Evolutionary conservation across 2,113 vertebrate genomes (phyloP).

Genomic region (Cyanoliseus patagonus): DNA sequence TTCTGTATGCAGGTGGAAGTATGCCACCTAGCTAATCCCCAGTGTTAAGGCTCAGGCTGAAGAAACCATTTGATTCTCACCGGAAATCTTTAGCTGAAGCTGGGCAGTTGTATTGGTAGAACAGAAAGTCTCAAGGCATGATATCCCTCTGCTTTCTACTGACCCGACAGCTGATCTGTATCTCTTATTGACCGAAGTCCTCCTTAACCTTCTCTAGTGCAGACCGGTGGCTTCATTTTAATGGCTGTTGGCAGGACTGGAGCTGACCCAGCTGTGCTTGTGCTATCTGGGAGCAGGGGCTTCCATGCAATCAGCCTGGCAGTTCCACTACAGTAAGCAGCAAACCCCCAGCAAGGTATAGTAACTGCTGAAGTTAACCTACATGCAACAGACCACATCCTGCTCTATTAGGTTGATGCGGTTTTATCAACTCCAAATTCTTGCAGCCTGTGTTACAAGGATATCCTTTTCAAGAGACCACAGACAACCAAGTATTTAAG

Average conservation of each 20-base stretch:
- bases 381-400: background rate
- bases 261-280: background rate
- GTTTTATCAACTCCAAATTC: background rate
- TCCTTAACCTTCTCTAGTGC: fast-evolving
- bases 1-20: background rate
- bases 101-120: background rate
- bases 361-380: background rate
- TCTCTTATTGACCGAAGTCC: background rate
- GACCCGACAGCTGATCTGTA: background rate
- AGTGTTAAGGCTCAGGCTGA: background rate
- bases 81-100: background rate
- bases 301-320: fast-evolving
- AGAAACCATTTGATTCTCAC: background rate
- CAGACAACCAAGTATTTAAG: background rate
- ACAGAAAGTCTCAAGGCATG: background rate
- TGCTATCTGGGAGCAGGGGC: background rate
- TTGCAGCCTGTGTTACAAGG: background rate
- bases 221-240: background rate
- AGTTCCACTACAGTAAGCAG: background rate
- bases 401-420: background rate
- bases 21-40: background rate
- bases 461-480: background rate
- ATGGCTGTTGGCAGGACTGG: fast-evolving
- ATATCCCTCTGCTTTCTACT: background rate
- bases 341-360: background rate